Conservation (phyloP, 2,888 invertebrate genomes). For the Eupithecia subumbrata region DNA sequence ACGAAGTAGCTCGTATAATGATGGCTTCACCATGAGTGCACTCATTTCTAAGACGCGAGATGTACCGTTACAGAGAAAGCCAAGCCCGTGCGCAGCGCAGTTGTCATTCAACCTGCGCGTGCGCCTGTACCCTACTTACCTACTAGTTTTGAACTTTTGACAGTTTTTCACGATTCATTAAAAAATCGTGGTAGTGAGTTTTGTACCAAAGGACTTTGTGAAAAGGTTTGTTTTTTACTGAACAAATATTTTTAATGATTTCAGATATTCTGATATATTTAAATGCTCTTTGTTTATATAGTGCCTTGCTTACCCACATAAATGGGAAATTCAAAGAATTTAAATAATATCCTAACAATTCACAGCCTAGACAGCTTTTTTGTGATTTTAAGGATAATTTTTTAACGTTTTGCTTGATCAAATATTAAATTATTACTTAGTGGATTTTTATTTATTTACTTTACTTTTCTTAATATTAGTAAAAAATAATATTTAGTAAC, state of each 20-base stretch:
- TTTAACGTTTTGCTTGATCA: too few species aligned
- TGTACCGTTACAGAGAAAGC: slow-evolving; percentile 79
- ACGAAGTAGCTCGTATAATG: neutral
- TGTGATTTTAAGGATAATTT: too few species aligned
- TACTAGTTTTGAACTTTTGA: slow-evolving; percentile 10
- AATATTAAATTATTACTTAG: neutral
- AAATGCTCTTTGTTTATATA: neutral
- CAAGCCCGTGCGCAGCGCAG: slow-evolving; percentile 52
- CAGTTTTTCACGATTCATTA: neutral
- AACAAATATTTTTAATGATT: neutral
- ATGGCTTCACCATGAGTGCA: slow-evolving; percentile 30
- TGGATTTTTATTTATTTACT: neutral
- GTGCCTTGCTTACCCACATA: neutral
- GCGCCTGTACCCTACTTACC: slow-evolving; percentile 35
- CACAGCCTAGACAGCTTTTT: too few species aligned
- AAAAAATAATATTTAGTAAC: too few species aligned
- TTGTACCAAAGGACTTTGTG: slow-evolving; percentile 5
- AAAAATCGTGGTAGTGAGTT: slow-evolving; percentile 15
- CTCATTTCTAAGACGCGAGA: slow-evolving; percentile 47
- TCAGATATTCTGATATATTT: neutral
- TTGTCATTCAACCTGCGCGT: slow-evolving; percentile 42
- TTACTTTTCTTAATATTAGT: neutral
- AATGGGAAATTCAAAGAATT: too few species aligned
- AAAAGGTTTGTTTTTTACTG: slow-evolving; percentile 26
- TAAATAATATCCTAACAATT: too few species aligned